phyloP scores from a whole-genome alignment of 1,140 invertebrate genomes.

The Leptinotarsa defecta region DNA sequence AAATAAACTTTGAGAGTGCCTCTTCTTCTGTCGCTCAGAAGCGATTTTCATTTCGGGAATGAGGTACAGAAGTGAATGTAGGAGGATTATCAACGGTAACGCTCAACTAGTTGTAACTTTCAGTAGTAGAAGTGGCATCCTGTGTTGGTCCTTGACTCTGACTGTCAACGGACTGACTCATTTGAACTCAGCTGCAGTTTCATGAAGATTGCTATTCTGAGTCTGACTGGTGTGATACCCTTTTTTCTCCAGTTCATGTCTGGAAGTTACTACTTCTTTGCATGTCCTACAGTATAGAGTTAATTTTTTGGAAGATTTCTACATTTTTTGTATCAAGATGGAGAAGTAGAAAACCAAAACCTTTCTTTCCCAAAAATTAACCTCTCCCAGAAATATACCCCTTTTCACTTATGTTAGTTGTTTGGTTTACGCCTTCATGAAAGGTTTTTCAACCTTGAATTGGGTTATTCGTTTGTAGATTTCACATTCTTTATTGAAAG shows the following conservation, averaged over 20 bases:
- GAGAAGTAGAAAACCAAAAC: no score
- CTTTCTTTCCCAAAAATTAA: no score
- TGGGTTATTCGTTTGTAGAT: neutral
- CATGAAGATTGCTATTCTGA: neutral
- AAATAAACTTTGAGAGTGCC: neutral
- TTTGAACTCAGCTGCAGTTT: constrained; percentile 9
- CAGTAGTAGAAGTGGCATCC: neutral
- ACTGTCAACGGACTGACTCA: constrained; percentile 12
- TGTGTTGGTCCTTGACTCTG: neutral
- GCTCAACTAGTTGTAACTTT: neutral
- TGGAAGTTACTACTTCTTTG: no score
- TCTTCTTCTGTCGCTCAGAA: neutral
- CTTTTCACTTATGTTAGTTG: neutral
- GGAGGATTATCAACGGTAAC: neutral
- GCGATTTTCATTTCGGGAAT: neutral
- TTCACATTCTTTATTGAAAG: neutral
- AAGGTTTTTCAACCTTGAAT: neutral
- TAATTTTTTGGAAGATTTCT: no score
- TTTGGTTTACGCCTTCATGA: neutral
- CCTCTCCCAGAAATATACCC: no score
- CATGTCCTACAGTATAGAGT: no score
- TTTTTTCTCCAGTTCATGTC: no score
- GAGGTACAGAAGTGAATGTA: neutral
- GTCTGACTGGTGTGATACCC: neutral
- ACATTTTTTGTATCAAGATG: no score